Evolutionary conservation across 2,888 invertebrate genomes (phyloP), one percentile per base, ranked within the genome.

Genomic region (Mythimna loreyi): DNA sequence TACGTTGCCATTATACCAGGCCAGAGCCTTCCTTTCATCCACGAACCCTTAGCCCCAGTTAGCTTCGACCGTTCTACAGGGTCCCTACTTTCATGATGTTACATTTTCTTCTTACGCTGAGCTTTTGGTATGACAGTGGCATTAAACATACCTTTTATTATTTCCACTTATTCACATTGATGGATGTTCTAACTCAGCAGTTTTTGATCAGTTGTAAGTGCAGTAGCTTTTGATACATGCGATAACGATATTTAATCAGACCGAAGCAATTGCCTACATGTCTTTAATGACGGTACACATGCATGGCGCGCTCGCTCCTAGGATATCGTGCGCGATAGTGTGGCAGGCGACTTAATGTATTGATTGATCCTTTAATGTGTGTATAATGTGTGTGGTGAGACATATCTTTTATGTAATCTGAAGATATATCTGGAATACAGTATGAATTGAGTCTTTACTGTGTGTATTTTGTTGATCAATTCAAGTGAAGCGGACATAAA

Each of bases 131-230:
- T 80, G 71, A 52, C 66, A 47, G 16, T 21, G 25, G 74, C 53
- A 45, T 89, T 89, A 84, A 78, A 84, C 75, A 62, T 72, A 84
- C 84, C 86, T 87, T 82, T 87, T 86, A 89, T 86, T 87, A 88
- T 87, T 89, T 89, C 78, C 83, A 87, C 83, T 90, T 88, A 91
- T 91, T 90, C 87, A 88, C 86, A 89, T 89, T 94, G 94, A 95
- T 94, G 89, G 94, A 95, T 94, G 93, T 90, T 91, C 91, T 92
- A 92, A 90, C 92, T 94, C 93, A 94, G 94, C 94, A 93, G 89
- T 93, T 93, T 94, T 93, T 90, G 93, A 93, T 92, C 90, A 88
- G 87, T 87, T 88, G 88, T 91, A 90, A 91, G 91, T 91, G 90
- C 91, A 90, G 93, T 92, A 92, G 93, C 91, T 85, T 84, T 77